These are phyloP conservation scores for Coelinius sp. DNA, from an alignment of 2,888 invertebrate genomes.

Conservation along the genomic window DNA sequence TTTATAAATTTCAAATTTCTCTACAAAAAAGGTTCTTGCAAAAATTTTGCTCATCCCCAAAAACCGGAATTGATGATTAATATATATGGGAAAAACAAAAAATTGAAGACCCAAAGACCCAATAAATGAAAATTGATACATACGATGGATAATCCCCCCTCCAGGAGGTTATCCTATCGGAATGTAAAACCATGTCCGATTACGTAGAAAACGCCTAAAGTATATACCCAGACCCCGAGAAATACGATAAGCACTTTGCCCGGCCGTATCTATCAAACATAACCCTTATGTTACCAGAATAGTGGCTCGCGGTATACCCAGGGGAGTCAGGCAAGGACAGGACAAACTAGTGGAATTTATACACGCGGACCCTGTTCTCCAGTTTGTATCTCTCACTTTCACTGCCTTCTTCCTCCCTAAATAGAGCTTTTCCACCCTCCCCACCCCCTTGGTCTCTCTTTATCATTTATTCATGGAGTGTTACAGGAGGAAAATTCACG, in stretches of 20 bases:
- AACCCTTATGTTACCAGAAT: conserved; percentile 63
- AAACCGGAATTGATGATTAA: too few species aligned
- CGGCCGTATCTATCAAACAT: conserved; percentile 68
- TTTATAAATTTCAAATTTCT: too few species aligned
- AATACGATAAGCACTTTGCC: conserved; percentile 70
- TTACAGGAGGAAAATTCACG: conserved; percentile 66
- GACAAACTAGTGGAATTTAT: conserved; percentile 68
- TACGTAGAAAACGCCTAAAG: conserved; percentile 7
- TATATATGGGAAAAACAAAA: neutral
- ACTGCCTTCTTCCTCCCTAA: neutral
- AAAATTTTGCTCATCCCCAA: too few species aligned
- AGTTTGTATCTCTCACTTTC: conserved; percentile 44
- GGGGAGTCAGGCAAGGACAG: conserved; percentile 59
- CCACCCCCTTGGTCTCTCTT: conserved; percentile 55
- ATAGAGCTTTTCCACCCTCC: conserved; percentile 21
- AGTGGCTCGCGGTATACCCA: conserved; percentile 55
- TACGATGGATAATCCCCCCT: neutral
- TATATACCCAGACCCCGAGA: conserved; percentile 51
- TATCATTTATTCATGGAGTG: conserved; percentile 69
- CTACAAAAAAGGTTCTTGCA: too few species aligned
- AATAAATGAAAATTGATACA: neutral
- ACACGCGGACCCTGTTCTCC: conserved; percentile 56
- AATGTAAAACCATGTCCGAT: neutral
- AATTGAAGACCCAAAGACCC: neutral
- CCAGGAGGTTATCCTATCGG: neutral